Base-by-base conservation (phyloP, 1,140 invertebrate genomes). In the Chironomus tepperi region DNA sequence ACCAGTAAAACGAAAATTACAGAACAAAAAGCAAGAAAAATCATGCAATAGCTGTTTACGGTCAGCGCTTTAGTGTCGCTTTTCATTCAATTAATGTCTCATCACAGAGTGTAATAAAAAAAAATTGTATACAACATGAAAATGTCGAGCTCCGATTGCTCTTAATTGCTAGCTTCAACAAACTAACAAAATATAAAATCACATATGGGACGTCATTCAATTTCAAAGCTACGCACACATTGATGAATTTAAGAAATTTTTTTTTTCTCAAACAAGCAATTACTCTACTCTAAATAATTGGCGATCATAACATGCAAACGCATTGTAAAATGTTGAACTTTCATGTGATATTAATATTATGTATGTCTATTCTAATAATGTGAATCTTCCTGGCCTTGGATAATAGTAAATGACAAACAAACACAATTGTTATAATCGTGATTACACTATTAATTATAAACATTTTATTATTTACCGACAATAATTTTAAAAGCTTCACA, bases 81-180 rank as follows among this genome's bases (percentile, higher is more conserved):
- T 57, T 57, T 57, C 47, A 57, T 57, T 57, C 47, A 57, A 57
- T 57, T 57, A 57, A 57, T 57, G 47, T 57, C 47, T 57, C 47
- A 57, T 57, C 47, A 57, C 47, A 57, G n/a, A 57, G 12, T 57
- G 47, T 57, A 57, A 57, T 57, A 57, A n/a, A 57, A 57, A 57
- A 47, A 57, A 57, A 12, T 57, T 57, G n/a, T 57, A n/a, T 57
- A 57, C 15, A 57, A 57, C 47, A 57, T 57, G 47, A 57, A 57
- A 57, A 57, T 57, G 47, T 57, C 47, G 47, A 57, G 47, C 47
- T 57, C 47, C 47, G 47, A 57, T 57, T 57, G 47, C 47, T 57
- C 47, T 57, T 57, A 57, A 57, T 57, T 57, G 47, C 47, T 57
- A 57, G 47, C 47, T 57, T 57, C 47, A 57, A n/a, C n/a, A 57